Percentiles rank a stretch among this genome's conserved stretches.
Evolutionary conservation across 2,113 vertebrate species (phyloP).

Genomic region (Bostrychus sinensis): DNA sequence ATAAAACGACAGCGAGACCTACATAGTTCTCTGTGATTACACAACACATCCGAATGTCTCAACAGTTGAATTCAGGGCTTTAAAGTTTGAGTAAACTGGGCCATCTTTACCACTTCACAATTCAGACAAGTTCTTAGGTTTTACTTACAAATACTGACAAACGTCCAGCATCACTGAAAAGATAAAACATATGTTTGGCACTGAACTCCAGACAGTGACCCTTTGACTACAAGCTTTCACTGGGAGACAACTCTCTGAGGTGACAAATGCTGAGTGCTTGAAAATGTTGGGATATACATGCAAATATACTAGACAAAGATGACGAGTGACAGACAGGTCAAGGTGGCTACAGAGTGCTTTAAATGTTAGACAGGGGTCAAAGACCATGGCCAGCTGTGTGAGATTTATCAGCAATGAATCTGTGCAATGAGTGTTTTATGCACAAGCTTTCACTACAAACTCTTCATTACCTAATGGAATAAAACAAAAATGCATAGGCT

Average conservation of each 20-base stretch:
- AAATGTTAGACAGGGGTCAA: not conserved
- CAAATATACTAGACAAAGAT: constrained; percentile 28
- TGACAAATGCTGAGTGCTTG: constrained; percentile 38
- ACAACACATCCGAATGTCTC: constrained; percentile 4
- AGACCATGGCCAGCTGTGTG: constrained; percentile 18
- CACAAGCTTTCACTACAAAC: too few species aligned
- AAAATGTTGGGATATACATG: constrained; percentile 29
- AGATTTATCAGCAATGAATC: constrained; percentile 27
- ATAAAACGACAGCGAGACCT: constrained; percentile 1
- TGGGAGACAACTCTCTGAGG: constrained; percentile 7
- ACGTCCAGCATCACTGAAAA: constrained; percentile 67
- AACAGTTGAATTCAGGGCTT: not conserved
- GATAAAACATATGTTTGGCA: constrained; percentile 76
- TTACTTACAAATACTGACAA: constrained; percentile 53
- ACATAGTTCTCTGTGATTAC: constrained; percentile 9
- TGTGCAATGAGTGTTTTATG: constrained; percentile 16
- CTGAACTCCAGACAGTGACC: constrained; percentile 73
- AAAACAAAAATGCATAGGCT: constrained; percentile 5
- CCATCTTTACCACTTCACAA: not conserved
- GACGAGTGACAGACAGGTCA: constrained; percentile 19
- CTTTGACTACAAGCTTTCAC: constrained; percentile 27
- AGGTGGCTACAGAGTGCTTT: constrained; percentile 16
- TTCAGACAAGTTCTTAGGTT: constrained; percentile 11
- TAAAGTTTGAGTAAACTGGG: constrained; percentile 8
- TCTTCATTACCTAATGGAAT: constrained; percentile 24